Conservation (phyloP, 2,113 vertebrate species). For the Serinus canaria region DNA sequence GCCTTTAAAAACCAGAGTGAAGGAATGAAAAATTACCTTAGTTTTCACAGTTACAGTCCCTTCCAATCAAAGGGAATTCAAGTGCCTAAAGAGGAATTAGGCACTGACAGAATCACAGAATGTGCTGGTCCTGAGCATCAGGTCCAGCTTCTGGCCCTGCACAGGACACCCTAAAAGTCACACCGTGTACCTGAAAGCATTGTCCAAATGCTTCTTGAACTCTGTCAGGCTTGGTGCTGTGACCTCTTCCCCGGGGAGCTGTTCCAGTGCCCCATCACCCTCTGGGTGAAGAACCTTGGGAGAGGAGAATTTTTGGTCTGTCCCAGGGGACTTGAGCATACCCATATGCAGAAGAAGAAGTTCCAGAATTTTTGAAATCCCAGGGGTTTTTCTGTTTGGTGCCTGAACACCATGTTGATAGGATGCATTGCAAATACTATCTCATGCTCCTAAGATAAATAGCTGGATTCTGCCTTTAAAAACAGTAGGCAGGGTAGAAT, state of each 20-base stretch:
- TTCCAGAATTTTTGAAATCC: neutral
- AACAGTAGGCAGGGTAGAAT: neutral
- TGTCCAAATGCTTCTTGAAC: neutral
- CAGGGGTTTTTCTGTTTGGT: neutral
- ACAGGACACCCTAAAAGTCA: neutral
- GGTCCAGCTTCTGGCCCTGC: neutral
- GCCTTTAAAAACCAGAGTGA: neutral
- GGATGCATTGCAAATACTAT: neutral
- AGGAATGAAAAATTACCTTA: neutral
- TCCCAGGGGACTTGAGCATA: neutral
- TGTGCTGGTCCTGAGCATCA: neutral
- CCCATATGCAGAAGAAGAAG: neutral
- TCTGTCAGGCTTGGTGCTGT: neutral
- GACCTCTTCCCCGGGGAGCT: neutral
- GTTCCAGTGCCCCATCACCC: neutral
- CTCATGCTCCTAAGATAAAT: neutral
- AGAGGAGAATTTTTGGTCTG: neutral
- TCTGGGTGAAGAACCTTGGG: neutral
- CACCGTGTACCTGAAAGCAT: neutral
- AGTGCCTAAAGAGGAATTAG: neutral
- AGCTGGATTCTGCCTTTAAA: neutral
- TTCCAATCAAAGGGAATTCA: neutral
- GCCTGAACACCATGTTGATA: neutral
- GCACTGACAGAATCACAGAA: neutral
- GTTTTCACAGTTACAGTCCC: neutral